A percentile compares a stretch with the other conserved stretches of the same genome.
Evolutionary conservation across 2,797 vertebrate species (phyloP).

Genomic region (Gambusia yucatana): DNA sequence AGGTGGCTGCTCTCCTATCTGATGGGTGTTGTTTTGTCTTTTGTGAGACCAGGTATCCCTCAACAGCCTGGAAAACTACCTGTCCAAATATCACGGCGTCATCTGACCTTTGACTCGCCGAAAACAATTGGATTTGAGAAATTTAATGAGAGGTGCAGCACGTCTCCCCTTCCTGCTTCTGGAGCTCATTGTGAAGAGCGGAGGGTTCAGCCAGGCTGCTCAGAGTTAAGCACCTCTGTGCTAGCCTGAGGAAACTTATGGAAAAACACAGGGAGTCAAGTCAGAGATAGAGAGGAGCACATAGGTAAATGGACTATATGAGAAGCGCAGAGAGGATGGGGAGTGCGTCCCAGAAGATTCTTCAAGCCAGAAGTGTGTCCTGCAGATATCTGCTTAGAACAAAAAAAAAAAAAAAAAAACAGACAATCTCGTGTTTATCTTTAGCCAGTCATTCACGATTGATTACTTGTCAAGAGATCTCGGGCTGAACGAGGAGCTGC

Average conservation of each 20-base stretch:
- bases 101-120: conserved; percentile 68
- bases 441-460: conserved; percentile 66
- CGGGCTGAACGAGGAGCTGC: conserved; percentile 46
- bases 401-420: conserved; percentile 31
- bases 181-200: conserved; percentile 47
- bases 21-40: conserved; percentile 61
- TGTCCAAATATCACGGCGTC: conserved; percentile 64
- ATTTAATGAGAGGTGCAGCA: conserved; percentile 67
- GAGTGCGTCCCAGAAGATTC: conserved; percentile 12
- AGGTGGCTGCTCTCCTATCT: conserved; percentile 53
- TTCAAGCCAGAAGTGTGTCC: conserved; percentile 27
- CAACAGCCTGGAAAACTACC: conserved; percentile 36
- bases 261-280: conserved; percentile 6
- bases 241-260: conserved; percentile 42
- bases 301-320: conserved; percentile 31
- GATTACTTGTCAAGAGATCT: conserved; percentile 74
- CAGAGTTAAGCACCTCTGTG: conserved; percentile 48
- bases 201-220: conserved; percentile 53
- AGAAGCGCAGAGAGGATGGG: conserved; percentile 8
- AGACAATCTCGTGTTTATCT: conserved; percentile 57
- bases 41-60: conserved; percentile 56
- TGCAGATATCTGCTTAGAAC: conserved; percentile 31
- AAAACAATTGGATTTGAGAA: conserved; percentile 69
- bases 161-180: conserved; percentile 24
- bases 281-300: conserved; percentile 5